Base-by-base conservation (phyloP, 30 jellyfish, hydroid and myxozoan genomes). In the Hydractinia echinata region DNA sequence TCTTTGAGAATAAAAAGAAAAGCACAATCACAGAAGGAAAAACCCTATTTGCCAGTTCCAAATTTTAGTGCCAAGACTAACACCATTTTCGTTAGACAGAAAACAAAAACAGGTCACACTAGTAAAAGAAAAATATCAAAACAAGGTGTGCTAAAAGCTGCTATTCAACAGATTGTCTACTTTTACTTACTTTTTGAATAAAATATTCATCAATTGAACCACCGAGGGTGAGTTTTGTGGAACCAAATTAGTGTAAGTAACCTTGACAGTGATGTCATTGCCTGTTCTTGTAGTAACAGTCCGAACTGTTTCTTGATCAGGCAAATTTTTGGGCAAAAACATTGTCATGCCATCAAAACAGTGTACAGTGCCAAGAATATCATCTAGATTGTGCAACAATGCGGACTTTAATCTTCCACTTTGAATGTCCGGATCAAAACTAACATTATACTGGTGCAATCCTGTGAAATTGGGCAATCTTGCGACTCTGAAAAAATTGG, bases 311-410 rank as follows among this genome's bases (percentile, higher is more conserved):
- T 56, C 95, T 7, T n/a, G 15, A 53, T 92, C 96, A 53, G 93
- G 87, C 53, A 92, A 83, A 76, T 58, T 83, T 76, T 72, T 81
- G 39, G 98, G 98, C 61, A 87, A 69, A 79, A 64, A 86, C 68
- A 92, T 73, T 54, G 81, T 73, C 92, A 80, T 76, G 14, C 98
- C 98, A 92, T 92, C 98, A 87, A 87, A 92, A 4, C 85, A 84
- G 18, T 88, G 73, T 53, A 83, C 90, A 11, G 79, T 8, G 30
- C 98, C 98, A 52, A 92, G 79, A 20, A 84, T 15, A 16, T 87
- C 98, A 55, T 82, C 79, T 49, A 88, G 82, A 8, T 84, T 79
- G 8, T 83, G 78, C 82, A 92, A 55, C 88, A 92, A 67, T 44
- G 82, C 72, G 10, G 18, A 4, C 80, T 77, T 92, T 71, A 92